A percentile compares a stretch with the other conserved stretches of the same genome.
These are phyloP conservation scores for Phyllostomus discolor DNA, from an alignment of 2,113 vertebrate species.

Conservation along the genomic window DNA sequence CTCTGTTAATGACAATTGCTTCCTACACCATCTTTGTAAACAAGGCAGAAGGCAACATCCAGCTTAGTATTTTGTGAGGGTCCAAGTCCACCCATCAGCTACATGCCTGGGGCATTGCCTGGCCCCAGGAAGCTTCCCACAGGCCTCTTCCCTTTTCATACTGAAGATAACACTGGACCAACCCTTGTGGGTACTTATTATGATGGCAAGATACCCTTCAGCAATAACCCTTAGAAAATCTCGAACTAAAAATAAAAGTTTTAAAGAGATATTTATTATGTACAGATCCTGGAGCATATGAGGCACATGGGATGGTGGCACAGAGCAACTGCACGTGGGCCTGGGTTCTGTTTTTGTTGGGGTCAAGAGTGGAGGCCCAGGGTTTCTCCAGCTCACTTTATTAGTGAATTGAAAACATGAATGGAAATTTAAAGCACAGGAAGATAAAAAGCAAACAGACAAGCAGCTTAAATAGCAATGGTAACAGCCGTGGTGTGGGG, in stretches of 20 bases:
- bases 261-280: neutral
- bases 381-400: neutral
- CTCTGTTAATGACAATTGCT: neutral
- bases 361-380: neutral
- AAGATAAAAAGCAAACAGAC: neutral
- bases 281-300: neutral
- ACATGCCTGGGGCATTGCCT: neutral
- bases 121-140: neutral
- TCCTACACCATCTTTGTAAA: neutral
- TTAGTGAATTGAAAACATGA: neutral
- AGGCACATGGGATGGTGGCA: accelerated
- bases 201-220: neutral
- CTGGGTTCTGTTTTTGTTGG: neutral
- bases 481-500: neutral
- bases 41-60: neutral
- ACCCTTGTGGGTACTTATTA: neutral
- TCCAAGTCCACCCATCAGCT: neutral
- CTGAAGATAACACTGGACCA: neutral
- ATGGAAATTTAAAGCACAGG: neutral
- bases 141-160: neutral
- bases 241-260: neutral
- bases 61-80: neutral
- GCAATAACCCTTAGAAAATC: neutral
- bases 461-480: neutral
- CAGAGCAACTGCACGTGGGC: neutral